A percentile compares a stretch with the other conserved stretches of the same genome.
Conservation (phyloP, 2,888 invertebrate species). For the Temnothorax ravouxi region DNA sequence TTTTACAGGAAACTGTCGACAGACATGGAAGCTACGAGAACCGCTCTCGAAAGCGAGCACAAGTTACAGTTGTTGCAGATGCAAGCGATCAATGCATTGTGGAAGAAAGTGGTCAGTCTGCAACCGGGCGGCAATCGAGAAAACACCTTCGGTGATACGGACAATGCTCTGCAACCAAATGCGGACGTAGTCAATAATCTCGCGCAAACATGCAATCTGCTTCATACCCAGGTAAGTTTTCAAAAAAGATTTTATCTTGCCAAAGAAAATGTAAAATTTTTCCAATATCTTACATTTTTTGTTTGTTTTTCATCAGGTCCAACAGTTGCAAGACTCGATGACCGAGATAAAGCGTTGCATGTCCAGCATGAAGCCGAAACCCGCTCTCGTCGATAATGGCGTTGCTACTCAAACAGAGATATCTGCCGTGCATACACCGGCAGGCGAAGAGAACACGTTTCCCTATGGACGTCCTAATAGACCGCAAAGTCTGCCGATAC, state of each 20-base stretch:
- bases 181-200: slow-evolving; percentile 91
- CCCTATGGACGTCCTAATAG: slow-evolving; percentile 84
- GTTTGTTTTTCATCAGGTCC: slow-evolving; percentile 88
- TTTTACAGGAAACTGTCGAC: slow-evolving; percentile 91
- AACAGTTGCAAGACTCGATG: slow-evolving; percentile 93
- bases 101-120: slow-evolving; percentile 94
- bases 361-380: slow-evolving; percentile 85
- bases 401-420: slow-evolving; percentile 94
- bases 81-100: slow-evolving; percentile 96
- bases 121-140: slow-evolving; percentile 86
- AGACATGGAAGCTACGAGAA: slow-evolving; percentile 95
- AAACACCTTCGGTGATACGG: slow-evolving; percentile 74
- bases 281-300: neutral
- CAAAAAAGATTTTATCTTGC: neutral
- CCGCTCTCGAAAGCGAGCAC: slow-evolving; percentile 93
- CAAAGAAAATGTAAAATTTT: neutral
- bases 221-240: slow-evolving; percentile 90
- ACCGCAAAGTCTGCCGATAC: slow-evolving; percentile 83
- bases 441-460: slow-evolving; percentile 85
- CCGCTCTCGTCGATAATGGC: slow-evolving; percentile 85
- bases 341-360: slow-evolving; percentile 92
- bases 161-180: slow-evolving; percentile 85
- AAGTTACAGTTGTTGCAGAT: slow-evolving; percentile 95
- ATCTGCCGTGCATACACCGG: slow-evolving; percentile 92
- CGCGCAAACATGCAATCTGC: slow-evolving; percentile 91